A percentile compares a stretch with the other conserved stretches of the same genome.
Conservation (phyloP, 2,797 vertebrate genomes). For the Lagorchestes hirsutus region DNA sequence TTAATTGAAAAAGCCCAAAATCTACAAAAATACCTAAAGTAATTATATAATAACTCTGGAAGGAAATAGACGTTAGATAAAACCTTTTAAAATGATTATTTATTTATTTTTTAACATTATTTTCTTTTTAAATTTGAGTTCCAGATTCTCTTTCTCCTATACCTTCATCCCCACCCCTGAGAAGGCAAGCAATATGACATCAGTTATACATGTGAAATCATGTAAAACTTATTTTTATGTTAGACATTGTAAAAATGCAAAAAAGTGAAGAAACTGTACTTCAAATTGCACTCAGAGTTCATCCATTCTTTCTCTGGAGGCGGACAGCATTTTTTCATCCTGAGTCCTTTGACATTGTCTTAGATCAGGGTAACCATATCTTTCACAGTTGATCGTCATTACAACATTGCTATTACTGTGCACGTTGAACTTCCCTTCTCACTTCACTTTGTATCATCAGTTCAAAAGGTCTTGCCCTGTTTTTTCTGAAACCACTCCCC, state of each 20-base stretch:
- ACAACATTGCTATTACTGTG: neutral
- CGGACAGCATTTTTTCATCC: neutral
- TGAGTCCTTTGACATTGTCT: neutral
- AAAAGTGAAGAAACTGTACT: neutral
- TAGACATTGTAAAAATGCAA: neutral
- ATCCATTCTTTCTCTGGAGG: neutral
- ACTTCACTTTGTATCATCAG: neutral
- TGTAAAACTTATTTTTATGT: neutral
- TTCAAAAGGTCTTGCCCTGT: neutral
- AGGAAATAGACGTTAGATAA: neutral
- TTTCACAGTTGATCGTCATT: neutral
- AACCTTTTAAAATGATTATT: neutral
- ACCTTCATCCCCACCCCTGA: neutral
- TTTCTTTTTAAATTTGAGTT: neutral
- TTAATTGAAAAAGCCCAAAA: neutral
- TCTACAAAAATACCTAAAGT: neutral
- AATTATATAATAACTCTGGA: neutral
- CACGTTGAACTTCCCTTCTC: neutral
- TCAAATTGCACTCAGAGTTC: neutral
- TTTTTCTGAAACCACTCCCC: neutral
- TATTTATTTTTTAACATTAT: neutral
- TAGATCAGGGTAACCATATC: neutral
- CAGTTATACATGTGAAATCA: neutral
- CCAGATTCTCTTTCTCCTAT: neutral
- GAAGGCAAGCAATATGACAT: neutral